Evolutionary conservation across 2,113 vertebrate genomes (phyloP).

Genomic region (Tylochromis polylepis): DNA sequence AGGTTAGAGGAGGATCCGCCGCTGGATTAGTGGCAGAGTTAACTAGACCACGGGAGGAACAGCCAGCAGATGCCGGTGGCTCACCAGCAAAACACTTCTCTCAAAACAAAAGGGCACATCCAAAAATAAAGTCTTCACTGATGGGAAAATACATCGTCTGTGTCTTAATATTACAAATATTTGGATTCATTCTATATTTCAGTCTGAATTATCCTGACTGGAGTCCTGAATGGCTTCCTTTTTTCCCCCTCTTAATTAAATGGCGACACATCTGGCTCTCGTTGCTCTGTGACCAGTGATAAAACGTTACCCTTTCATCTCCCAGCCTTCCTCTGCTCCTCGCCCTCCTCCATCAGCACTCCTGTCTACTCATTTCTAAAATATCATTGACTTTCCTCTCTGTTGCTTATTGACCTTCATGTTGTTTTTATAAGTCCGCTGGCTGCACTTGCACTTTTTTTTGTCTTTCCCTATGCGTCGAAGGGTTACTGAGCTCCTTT

Average conservation of each 20-base stretch:
- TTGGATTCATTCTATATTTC: background rate
- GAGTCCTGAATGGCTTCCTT: background rate
- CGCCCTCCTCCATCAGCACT: background rate
- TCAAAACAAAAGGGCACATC: background rate
- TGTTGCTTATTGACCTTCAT: background rate
- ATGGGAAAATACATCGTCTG: background rate
- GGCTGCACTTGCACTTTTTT: background rate
- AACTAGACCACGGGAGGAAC: background rate
- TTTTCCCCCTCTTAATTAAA: background rate
- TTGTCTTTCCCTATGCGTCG: background rate
- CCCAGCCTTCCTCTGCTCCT: background rate
- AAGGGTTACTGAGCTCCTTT: background rate
- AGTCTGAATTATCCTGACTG: background rate
- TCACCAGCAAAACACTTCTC: background rate
- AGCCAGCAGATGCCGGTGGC: background rate
- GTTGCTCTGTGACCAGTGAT: background rate
- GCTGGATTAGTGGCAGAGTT: background rate
- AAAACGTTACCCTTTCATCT: background rate
- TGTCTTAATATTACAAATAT: background rate
- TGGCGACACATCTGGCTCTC: constrained; percentile 17
- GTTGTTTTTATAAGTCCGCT: background rate
- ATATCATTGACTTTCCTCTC: background rate
- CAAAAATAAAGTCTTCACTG: background rate
- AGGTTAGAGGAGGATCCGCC: background rate
- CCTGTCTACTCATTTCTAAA: background rate